Base-by-base conservation (phyloP, 2,797 vertebrate genomes). In the Alcedo atthis region DNA sequence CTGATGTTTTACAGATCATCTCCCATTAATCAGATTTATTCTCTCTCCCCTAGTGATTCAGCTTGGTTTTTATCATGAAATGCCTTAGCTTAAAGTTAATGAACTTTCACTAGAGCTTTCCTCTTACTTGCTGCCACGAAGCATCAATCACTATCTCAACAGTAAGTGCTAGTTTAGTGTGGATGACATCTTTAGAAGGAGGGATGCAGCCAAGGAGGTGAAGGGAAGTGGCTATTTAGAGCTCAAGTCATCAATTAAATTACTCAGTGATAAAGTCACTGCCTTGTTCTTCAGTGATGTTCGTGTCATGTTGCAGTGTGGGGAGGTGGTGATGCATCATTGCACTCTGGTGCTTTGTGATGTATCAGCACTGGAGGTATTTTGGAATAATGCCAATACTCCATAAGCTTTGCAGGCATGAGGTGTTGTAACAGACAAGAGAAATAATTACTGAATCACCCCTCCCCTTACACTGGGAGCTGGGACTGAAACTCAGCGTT, bases 191-290 rank as follows among this genome's bases (percentile, higher is more conserved):
- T 87, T 84, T 43, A 67, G 54, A 82, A 68, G 57, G 53, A 91
- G 64, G 67, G 69, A 64, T 92, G 88, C 81, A 92, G 82, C 83
- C 92, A 55, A 86, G 80, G 57, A 94, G 71, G 67, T 94, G 83
- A 94, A 87, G 79, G 92, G 77, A 90, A 91, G 64, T 79, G 87
- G 75, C 85, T 92, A 81, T 95, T 94, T 96, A 93, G 80, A 94
- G 77, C 71, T 84, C 85, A 89, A 87, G 63, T 89, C 83, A 90
- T 89, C 89, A 91, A 73, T 87, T 91, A 85, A 81, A 84, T 94
- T 94, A 85, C 70, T 92, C 62, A 70, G 66, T 66, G 69, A 76
- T 85, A 94, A 93, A 94, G 94, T 90, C 92, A 85, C 79, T 95
- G 88, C 85, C 88, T 94, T 87, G 58, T 78, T 93, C 58, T 83